Evolutionary conservation across 2,888 invertebrate genomes (phyloP).

Genomic region (Drosophila nigritarsus): DNA sequence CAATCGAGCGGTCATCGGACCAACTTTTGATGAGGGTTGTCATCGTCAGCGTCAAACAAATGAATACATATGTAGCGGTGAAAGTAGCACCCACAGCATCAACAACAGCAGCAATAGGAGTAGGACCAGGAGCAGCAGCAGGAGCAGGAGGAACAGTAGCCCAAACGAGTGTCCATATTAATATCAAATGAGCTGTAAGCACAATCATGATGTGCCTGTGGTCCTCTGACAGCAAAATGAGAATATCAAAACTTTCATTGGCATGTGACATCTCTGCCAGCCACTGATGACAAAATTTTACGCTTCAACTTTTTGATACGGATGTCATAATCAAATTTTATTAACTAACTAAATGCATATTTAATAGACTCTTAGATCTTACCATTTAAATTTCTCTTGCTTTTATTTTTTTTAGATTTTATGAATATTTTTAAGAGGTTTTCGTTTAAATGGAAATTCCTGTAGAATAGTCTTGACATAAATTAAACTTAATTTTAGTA

Average conservation of each 20-base stretch:
- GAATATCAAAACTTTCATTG: conserved; percentile 54
- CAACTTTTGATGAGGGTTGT: conserved; percentile 81
- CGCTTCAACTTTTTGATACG: conserved; percentile 15
- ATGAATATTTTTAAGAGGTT: background rate
- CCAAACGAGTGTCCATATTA: conserved; percentile 67
- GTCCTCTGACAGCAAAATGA: conserved; percentile 42
- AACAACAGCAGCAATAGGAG: conserved; percentile 3
- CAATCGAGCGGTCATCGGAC: conserved; percentile 76
- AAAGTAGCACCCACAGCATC: conserved; percentile 47
- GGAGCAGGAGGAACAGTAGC: conserved; percentile 9
- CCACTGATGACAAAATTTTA: conserved; percentile 16
- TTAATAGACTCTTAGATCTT: background rate
- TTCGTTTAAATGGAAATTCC: too few species aligned
- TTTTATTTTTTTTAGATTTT: background rate
- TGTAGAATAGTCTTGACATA: too few species aligned
- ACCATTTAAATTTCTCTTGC: background rate
- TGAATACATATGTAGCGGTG: conserved; percentile 78
- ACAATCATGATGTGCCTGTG: conserved; percentile 64
- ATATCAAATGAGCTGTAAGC: conserved; percentile 79
- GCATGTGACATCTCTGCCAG: conserved; percentile 19
- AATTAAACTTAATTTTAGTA: background rate
- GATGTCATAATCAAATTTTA: conserved; percentile 26
- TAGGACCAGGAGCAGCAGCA: background rate
- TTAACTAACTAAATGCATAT: conserved; percentile 14
- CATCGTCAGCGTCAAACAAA: conserved; percentile 78